Evolutionary conservation across 2,113 vertebrate species (phyloP).

Genomic region (Hassar affinis): DNA sequence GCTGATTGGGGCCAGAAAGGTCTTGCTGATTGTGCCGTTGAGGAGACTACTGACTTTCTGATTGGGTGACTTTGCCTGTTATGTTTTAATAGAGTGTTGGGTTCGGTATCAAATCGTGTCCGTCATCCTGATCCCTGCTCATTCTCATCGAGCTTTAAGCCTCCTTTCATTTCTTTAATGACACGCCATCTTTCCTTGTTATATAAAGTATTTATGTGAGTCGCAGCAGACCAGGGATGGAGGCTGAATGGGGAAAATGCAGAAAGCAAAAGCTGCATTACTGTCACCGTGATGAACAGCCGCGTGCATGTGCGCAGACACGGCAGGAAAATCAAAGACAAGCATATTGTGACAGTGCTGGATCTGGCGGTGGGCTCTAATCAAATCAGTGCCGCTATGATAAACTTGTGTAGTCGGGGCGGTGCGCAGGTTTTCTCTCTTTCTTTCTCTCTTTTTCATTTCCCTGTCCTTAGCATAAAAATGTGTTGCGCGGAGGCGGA

Average conservation of each 20-base stretch:
- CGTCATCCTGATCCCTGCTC: conserved; percentile 1
- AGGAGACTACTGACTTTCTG: neutral
- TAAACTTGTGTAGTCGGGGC: conserved; percentile 52
- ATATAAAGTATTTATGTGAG: conserved; percentile 10
- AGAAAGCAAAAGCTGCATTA: conserved; percentile 47
- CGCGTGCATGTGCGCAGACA: conserved; percentile 69
- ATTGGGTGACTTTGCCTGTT: conserved; percentile 11
- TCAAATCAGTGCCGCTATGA: conserved; percentile 60
- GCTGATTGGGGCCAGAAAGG: conserved; percentile 35
- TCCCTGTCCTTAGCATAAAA: conserved; percentile 27
- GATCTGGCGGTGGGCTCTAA: conserved; percentile 64
- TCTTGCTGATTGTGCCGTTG: conserved; percentile 5
- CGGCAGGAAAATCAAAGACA: conserved; percentile 58
- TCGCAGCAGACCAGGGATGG: neutral
- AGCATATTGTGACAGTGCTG: conserved; percentile 61
- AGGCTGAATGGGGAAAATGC: conserved; percentile 42
- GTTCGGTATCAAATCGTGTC: neutral
- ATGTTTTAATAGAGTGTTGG: conserved; percentile 14
- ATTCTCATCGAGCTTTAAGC: conserved; percentile 19
- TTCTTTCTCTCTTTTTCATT: conserved; percentile 30
- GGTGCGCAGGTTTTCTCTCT: conserved; percentile 16
- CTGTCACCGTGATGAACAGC: conserved; percentile 70
- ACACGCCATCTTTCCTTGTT: neutral
- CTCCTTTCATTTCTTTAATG: conserved; percentile 23
- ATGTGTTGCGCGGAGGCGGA: conserved; percentile 25